A percentile compares a stretch with the other conserved stretches of the same genome.
Evolutionary conservation across 2,888 invertebrate species (phyloP).

Genomic region (Rhabditophanes sp.): DNA sequence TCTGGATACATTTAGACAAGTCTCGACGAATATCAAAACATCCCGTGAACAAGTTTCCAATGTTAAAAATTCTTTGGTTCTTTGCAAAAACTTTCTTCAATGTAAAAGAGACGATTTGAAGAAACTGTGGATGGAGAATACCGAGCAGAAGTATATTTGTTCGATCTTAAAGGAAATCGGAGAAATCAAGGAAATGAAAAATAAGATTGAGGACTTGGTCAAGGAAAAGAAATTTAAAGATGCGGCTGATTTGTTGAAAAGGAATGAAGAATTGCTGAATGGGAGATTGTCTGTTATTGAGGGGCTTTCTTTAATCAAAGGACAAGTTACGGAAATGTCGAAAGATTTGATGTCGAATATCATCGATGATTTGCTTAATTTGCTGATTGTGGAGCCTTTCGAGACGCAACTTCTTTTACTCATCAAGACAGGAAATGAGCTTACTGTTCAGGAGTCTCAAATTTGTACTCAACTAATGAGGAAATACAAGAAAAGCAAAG

Average conservation of each 20-base stretch:
- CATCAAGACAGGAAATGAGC: constrained; percentile 6
- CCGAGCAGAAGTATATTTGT: constrained; percentile 61
- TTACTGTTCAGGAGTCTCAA: constrained; percentile 10
- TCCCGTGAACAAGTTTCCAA: constrained; percentile 61
- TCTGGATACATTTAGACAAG: constrained; percentile 60
- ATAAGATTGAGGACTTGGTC: constrained; percentile 11
- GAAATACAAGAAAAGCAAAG: constrained; percentile 10
- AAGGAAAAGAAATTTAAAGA: constrained; percentile 10
- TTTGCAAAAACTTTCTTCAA: constrained; percentile 68
- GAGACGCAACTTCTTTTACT: constrained; percentile 19
- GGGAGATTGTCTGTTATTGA: constrained; percentile 25
- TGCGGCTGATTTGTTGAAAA: constrained; percentile 15
- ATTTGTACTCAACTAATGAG: constrained; percentile 10
- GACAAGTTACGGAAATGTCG: too few species aligned
- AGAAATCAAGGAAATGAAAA: constrained; percentile 21
- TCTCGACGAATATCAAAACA: constrained; percentile 61
- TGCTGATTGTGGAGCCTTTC: constrained; percentile 33
- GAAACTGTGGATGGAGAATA: constrained; percentile 79
- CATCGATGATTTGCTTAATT: constrained; percentile 21
- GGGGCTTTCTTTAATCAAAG: too few species aligned
- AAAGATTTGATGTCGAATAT: too few species aligned
- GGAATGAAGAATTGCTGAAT: constrained; percentile 20
- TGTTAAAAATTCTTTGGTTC: constrained; percentile 64
- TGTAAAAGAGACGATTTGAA: constrained; percentile 79
- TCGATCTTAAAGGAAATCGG: constrained; percentile 4